These are phyloP conservation scores for Papilio elwesi DNA, from an alignment of 2,888 invertebrate species.

Conservation along the genomic window DNA sequence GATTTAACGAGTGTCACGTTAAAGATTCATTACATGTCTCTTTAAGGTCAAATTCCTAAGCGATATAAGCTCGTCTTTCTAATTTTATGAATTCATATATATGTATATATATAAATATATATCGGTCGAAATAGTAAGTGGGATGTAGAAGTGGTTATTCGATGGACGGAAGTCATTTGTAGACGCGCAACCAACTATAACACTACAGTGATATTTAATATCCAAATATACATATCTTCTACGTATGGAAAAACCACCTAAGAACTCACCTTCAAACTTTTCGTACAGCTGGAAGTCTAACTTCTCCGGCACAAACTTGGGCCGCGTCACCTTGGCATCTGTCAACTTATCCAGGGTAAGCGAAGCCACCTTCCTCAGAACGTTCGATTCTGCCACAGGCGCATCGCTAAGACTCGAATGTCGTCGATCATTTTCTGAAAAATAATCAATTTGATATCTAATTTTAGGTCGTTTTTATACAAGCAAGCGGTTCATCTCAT, in stretches of 20 bases:
- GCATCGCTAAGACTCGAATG: conserved; percentile 82
- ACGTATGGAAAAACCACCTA: background rate
- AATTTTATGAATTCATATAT: too few species aligned
- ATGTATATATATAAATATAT: too few species aligned
- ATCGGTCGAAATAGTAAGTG: too few species aligned
- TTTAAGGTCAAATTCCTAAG: background rate
- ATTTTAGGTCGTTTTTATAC: background rate
- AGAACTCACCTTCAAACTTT: conserved; percentile 93
- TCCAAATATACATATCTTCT: background rate
- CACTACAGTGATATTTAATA: too few species aligned
- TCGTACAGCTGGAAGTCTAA: conserved; percentile 93
- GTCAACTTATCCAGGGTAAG: conserved; percentile 90
- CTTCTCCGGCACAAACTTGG: conserved; percentile 93
- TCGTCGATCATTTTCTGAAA: conserved; percentile 67
- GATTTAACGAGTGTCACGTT: background rate
- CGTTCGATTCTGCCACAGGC: conserved; percentile 85
- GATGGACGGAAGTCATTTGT: too few species aligned
- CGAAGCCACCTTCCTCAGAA: conserved; percentile 93
- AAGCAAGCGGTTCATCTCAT: too few species aligned
- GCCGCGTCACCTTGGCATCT: conserved; percentile 87
- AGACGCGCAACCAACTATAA: too few species aligned
- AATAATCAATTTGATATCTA: background rate
- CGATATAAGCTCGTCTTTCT: background rate
- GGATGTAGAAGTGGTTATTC: too few species aligned
- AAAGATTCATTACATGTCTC: background rate